phyloP scores from a whole-genome alignment of 2,113 vertebrate genomes.

The Hypocryptadius cinnamomeus region DNA sequence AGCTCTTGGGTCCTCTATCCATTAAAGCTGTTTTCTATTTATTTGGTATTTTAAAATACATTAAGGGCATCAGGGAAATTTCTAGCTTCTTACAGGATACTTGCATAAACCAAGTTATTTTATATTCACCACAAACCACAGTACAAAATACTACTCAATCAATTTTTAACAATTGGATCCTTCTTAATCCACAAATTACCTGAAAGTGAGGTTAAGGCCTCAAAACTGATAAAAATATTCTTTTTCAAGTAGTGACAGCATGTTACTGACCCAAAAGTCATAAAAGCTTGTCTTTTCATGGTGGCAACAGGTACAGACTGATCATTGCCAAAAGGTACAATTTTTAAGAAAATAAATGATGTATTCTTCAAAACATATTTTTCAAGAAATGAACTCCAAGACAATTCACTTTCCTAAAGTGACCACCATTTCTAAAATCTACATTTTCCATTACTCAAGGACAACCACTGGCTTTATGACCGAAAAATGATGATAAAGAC shows the following conservation, averaged over 20 bases:
- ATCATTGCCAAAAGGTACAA: not conserved
- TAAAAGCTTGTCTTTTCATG: not conserved
- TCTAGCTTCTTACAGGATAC: not conserved
- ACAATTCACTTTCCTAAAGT: not conserved
- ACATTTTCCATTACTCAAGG: conserved; percentile 1
- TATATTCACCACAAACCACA: not conserved
- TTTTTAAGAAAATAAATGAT: not conserved
- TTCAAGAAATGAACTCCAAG: not conserved
- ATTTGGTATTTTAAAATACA: not conserved
- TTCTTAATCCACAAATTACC: not conserved
- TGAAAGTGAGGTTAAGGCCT: not conserved
- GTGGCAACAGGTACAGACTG: not conserved
- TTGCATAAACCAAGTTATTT: not conserved
- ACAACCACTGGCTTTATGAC: not conserved
- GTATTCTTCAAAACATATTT: not conserved
- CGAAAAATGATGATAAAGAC: not conserved
- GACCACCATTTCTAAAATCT: not conserved
- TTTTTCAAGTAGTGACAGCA: not conserved
- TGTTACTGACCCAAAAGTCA: not conserved
- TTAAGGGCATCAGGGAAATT: not conserved
- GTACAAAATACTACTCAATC: not conserved
- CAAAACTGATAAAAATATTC: not conserved
- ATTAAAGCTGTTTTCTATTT: not conserved
- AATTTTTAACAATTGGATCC: not conserved
- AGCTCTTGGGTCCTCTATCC: not conserved